These are phyloP conservation scores for Cololabis saira DNA, from an alignment of 2,113 vertebrate species.

Conservation along the genomic window DNA sequence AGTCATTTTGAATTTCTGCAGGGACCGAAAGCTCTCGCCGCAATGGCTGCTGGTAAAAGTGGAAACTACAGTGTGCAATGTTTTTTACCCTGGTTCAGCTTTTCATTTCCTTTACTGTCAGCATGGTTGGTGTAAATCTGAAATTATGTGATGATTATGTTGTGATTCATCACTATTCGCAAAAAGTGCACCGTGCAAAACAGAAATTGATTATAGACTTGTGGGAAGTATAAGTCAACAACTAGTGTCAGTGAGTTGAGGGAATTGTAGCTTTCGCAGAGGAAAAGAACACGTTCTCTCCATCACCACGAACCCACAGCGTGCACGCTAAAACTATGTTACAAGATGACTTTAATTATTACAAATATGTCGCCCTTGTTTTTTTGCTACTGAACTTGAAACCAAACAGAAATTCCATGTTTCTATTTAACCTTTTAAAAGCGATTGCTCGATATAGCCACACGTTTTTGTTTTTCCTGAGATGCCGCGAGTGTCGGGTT, in stretches of 20 bases:
- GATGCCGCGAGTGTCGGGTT: constrained; percentile 2
- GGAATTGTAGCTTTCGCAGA: background rate
- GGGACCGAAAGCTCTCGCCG: background rate
- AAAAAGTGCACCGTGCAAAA: constrained; percentile 2
- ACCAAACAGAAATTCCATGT: too few species aligned
- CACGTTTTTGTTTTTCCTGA: background rate
- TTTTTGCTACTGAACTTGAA: too few species aligned
- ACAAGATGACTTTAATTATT: background rate
- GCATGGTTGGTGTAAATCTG: constrained; percentile 23
- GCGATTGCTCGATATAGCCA: too few species aligned
- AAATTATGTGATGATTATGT: background rate
- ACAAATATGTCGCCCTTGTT: too few species aligned
- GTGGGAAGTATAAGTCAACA: constrained; percentile 5
- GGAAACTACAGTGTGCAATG: background rate
- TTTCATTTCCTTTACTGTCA: constrained; percentile 34
- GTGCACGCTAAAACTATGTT: background rate
- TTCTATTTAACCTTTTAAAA: too few species aligned
- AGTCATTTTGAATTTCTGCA: background rate
- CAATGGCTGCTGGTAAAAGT: background rate
- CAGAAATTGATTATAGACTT: constrained; percentile 15
- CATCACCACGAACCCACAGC: background rate
- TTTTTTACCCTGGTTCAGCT: constrained; percentile 13
- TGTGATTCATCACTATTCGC: background rate
- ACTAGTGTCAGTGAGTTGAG: background rate
- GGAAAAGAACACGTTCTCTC: background rate